Evolutionary conservation across 2,888 invertebrate genomes (phyloP), one percentile per base, ranked within the genome.

Genomic region (Drosophila kanekoi): DNA sequence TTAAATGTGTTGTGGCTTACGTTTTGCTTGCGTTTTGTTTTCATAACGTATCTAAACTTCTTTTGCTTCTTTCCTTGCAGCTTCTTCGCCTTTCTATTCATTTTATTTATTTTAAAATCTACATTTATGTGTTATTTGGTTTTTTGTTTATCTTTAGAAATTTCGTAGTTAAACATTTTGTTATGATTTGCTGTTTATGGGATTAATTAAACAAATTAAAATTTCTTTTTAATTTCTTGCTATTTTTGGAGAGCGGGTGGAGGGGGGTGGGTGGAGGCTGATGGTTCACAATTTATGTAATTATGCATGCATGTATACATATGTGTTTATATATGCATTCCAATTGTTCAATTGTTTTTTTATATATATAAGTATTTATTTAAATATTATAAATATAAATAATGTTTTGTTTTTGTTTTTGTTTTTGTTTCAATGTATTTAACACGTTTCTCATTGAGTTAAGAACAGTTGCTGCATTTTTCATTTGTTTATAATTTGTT

Each of bases 71-170:
- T n/a, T 45, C 54, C 48, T 72, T 70, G 61, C 62, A 56, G 51
- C 61, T 65, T 56, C 45, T 41, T 53, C 28, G 45, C 48, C 47
- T 59, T 59, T 35, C 51, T 66, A 43, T 63, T 68, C 68, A 56
- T 49, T 82, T 75, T n/a, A n/a, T n/a, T 49, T 61, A 72, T 81
- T 85, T 90, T 84, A 83, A 82, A 89, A 85, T 83, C 89, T 89
- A 89, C 90, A 89, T 64, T 82, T 88, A 78, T 72, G 23, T 66
- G 18, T 56, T 37, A 65, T 76, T 68, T 45, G 54, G 20, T 51
- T 28, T 52, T 32, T 54, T 44, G 60, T 59, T 51, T 44, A 60
- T 41, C 49, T 62, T 82, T 83, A 78, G 77, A 81, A 77, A 80
- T 77, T 74, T 59, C n/a, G 59, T 65, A 71, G 81, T 85, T 87